A percentile compares a stretch with the other conserved stretches of the same genome.
Conservation (phyloP, 2,797 vertebrate species). For the Etheostoma nigrum region DNA sequence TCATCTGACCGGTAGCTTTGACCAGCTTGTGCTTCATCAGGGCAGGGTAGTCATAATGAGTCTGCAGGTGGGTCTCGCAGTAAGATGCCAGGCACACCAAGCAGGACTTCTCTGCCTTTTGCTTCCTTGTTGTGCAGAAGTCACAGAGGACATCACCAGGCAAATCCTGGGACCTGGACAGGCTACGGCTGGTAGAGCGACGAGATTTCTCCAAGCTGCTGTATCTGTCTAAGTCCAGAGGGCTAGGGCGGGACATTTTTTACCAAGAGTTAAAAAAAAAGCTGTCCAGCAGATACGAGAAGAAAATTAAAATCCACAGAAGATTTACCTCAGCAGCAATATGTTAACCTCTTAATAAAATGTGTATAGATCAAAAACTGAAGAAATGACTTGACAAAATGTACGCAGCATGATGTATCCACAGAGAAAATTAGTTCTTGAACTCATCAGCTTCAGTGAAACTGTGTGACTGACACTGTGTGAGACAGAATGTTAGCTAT, state of each 20-base stretch:
- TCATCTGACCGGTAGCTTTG: slow-evolving; percentile 88
- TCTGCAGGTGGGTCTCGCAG: slow-evolving; percentile 89
- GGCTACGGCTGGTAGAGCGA: slow-evolving; percentile 63
- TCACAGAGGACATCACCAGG: slow-evolving; percentile 85
- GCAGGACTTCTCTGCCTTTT: slow-evolving; percentile 91
- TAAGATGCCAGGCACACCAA: slow-evolving; percentile 95
- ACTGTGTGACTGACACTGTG: slow-evolving; percentile 69
- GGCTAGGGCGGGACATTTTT: slow-evolving; percentile 77
- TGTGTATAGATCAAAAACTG: background rate
- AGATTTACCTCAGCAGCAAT: background rate
- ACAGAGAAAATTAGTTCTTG: slow-evolving; percentile 9
- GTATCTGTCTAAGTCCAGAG: slow-evolving; percentile 77
- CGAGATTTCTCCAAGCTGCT: slow-evolving; percentile 69
- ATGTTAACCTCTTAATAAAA: slow-evolving; percentile 10
- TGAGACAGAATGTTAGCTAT: slow-evolving; percentile 80
- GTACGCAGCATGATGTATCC: background rate
- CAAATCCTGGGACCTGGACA: slow-evolving; percentile 56
- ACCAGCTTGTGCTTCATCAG: slow-evolving; percentile 92
- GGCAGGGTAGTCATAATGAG: slow-evolving; percentile 91
- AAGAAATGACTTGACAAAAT: slow-evolving; percentile 7
- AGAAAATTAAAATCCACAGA: slow-evolving; percentile 26
- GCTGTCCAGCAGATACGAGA: slow-evolving; percentile 1
- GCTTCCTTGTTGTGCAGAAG: slow-evolving; percentile 87
- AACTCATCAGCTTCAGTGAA: slow-evolving; percentile 77
- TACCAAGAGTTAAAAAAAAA: background rate